Evolutionary conservation across 2,113 vertebrate species (phyloP).

Genomic region (Thymallus thymallus): DNA sequence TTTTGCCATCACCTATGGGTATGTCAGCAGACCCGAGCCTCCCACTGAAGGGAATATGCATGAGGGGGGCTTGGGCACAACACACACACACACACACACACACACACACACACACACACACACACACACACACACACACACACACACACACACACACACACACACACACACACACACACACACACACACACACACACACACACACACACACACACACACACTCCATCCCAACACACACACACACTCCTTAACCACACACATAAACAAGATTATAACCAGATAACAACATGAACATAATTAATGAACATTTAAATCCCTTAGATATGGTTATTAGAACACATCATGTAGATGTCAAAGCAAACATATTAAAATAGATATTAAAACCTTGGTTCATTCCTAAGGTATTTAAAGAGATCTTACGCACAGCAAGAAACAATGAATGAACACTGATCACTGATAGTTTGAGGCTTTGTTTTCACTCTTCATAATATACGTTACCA

Average conservation of each 20-base stretch:
- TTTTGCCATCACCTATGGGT: slow-evolving; percentile 80
- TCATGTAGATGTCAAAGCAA: background rate
- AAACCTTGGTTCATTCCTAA: background rate
- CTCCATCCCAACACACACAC: background rate
- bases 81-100: slow-evolving; percentile 1
- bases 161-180: background rate
- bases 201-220: no score
- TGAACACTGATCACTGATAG: slow-evolving; percentile 32
- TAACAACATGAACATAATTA: background rate
- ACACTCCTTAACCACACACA: background rate
- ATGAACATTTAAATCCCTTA: background rate
- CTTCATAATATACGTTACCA: slow-evolving; percentile 52
- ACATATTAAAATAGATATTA: slow-evolving; percentile 38
- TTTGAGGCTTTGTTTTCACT: slow-evolving; percentile 9
- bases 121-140: background rate
- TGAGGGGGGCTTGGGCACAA: background rate
- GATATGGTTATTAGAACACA: background rate
- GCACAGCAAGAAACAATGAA: background rate
- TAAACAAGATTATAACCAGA: background rate
- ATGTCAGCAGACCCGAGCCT: slow-evolving; percentile 69
- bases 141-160: background rate
- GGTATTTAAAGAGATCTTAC: background rate
- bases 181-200: slow-evolving; percentile 2
- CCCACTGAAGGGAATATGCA: slow-evolving; percentile 8
- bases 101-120: background rate